Evolutionary conservation across 1,140 invertebrate species (phyloP).

Genomic region (Uloborus diversus): DNA sequence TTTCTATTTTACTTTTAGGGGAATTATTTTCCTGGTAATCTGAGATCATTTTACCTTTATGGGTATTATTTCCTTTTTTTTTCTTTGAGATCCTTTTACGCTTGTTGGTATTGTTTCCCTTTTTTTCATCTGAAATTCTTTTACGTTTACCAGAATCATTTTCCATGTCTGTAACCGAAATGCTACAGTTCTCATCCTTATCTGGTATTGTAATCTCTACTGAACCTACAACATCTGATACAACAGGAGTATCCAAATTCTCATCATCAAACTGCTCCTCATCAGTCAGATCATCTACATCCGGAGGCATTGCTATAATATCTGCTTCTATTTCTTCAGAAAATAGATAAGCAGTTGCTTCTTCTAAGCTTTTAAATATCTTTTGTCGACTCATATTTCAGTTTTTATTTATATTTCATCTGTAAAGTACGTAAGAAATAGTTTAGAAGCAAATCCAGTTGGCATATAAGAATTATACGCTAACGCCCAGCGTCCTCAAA

Average conservation of each 20-base stretch:
- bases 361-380: constrained; percentile 12
- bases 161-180: too few species aligned
- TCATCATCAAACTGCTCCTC: neutral
- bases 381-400: neutral
- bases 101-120: neutral
- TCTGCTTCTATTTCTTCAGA: constrained; percentile 5
- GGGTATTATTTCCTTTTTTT: too few species aligned
- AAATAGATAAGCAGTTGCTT: constrained; percentile 63
- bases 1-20: neutral
- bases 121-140: neutral
- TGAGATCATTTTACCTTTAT: neutral
- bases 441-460: neutral
- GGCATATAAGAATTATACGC: neutral
- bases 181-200: too few species aligned
- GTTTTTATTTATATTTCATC: neutral
- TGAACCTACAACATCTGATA: too few species aligned
- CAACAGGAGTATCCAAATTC: too few species aligned
- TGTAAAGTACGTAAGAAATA: neutral
- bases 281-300: constrained; percentile 4
- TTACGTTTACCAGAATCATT: too few species aligned
- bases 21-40: neutral
- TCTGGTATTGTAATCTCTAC: too few species aligned
- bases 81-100: too few species aligned
- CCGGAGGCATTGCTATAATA: neutral
- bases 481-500: constrained; percentile 3